phyloP scores from a whole-genome alignment of 92 coral and sea anemone genomes.

The Porites lobata region DNA sequence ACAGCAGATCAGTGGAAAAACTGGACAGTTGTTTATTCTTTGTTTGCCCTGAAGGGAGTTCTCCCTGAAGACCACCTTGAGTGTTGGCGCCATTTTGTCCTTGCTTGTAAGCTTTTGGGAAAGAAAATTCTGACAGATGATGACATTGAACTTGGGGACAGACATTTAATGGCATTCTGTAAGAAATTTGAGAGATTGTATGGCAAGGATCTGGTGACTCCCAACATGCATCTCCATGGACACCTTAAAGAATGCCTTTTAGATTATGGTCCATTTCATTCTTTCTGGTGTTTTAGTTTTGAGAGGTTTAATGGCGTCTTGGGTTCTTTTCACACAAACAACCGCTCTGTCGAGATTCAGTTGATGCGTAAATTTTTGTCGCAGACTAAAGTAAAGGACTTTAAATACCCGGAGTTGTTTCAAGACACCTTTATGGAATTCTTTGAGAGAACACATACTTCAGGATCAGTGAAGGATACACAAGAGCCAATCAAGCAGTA shows the following conservation, averaged over 20 bases:
- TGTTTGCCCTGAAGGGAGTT: slow-evolving; percentile 63
- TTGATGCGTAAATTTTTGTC: slow-evolving; percentile 62
- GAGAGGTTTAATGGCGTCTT: slow-evolving; percentile 72
- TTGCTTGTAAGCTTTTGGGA: slow-evolving; percentile 66
- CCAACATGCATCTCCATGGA: slow-evolving; percentile 78
- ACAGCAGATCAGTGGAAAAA: slow-evolving; percentile 84
- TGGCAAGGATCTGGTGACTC: slow-evolving; percentile 59
- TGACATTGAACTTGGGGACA: slow-evolving; percentile 61
- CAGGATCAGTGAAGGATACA: slow-evolving; percentile 60
- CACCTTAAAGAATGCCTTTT: slow-evolving; percentile 61
- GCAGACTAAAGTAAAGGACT: slow-evolving; percentile 45
- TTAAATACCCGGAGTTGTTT: slow-evolving; percentile 36
- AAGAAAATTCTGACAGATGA: slow-evolving; percentile 47
- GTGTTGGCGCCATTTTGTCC: slow-evolving; percentile 68
- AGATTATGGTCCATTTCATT: slow-evolving; percentile 72
- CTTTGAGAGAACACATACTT: slow-evolving; percentile 21
- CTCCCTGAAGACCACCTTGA: slow-evolving; percentile 62
- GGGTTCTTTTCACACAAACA: slow-evolving; percentile 64
- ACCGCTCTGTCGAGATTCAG: too few relatives aligned
- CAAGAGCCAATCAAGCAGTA: slow-evolving; percentile 29
- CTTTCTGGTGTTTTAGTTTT: slow-evolving; percentile 76
- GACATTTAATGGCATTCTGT: slow-evolving; percentile 36
- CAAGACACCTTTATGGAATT: slow-evolving; percentile 33
- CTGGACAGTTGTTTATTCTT: slow-evolving; percentile 68
- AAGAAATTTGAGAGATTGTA: slow-evolving; percentile 46